These are phyloP conservation scores for Yoshiicerus persimilis DNA, from an alignment of 1,140 invertebrate species.

Conservation along the genomic window DNA sequence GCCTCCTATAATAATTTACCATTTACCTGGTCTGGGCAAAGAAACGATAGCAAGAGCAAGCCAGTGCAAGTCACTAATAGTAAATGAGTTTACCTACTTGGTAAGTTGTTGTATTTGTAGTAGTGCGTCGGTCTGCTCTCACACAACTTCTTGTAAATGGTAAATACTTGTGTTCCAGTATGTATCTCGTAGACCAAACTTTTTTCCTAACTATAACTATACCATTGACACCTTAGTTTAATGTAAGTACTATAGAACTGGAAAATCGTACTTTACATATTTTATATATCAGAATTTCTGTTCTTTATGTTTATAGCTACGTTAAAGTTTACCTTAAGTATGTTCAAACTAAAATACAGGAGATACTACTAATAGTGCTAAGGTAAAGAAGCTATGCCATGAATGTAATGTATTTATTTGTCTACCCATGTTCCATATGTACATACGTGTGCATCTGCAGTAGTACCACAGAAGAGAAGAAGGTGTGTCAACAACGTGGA, in stretches of 20 bases:
- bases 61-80: neutral
- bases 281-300: neutral
- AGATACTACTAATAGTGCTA: too few relatives aligned
- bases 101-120: neutral
- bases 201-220: neutral
- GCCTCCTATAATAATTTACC: neutral
- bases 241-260: neutral
- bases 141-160: neutral
- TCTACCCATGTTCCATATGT: too few relatives aligned
- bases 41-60: too few relatives aligned
- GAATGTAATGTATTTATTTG: too few relatives aligned
- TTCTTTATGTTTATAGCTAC: neutral
- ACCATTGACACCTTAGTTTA: neutral
- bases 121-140: neutral
- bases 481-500: conserved; percentile 26
- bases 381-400: neutral
- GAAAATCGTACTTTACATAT: neutral
- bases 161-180: neutral
- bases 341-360: neutral
- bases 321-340: neutral
- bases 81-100: neutral
- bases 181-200: neutral
- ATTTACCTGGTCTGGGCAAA: neutral
- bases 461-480: neutral
- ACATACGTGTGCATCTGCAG: neutral